phyloP scores from a whole-genome alignment of 2,888 invertebrate genomes.

The Campaea margaritaria region DNA sequence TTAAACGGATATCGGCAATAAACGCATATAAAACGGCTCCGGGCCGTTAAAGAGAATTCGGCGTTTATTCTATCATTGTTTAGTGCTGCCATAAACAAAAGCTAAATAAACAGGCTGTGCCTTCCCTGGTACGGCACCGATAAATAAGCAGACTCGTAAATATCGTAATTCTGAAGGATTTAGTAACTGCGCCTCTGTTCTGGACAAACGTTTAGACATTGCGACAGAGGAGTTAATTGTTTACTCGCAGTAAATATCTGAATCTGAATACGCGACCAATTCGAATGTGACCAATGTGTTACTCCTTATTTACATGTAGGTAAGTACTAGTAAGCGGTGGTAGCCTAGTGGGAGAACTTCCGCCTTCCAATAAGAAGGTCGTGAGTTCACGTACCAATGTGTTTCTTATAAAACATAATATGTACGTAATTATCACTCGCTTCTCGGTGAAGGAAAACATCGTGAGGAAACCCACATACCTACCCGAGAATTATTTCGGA shows the following conservation, averaged over 20 bases:
- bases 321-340: too few relatives aligned
- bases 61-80: constrained; percentile 52
- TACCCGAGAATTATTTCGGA: too few relatives aligned
- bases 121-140: constrained; percentile 7
- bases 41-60: constrained; percentile 27
- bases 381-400: too few relatives aligned
- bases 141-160: constrained; percentile 27
- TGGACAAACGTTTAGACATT: constrained; percentile 4
- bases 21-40: constrained; percentile 27
- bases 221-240: background rate
- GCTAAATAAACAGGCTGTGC: constrained; percentile 44
- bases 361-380: too few relatives aligned
- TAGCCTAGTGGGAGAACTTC: too few relatives aligned
- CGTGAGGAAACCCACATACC: too few relatives aligned
- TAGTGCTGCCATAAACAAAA: constrained; percentile 53
- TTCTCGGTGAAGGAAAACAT: too few relatives aligned
- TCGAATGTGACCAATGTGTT: too few relatives aligned
- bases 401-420: too few relatives aligned
- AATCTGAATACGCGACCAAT: too few relatives aligned
- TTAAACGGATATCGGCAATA: constrained; percentile 32
- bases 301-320: too few relatives aligned
- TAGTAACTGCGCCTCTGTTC: constrained; percentile 12
- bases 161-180: constrained; percentile 45
- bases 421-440: too few relatives aligned
- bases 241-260: background rate